Conservation (phyloP, 2,797 vertebrate genomes). For the Dendrocincla tyrannina region DNA sequence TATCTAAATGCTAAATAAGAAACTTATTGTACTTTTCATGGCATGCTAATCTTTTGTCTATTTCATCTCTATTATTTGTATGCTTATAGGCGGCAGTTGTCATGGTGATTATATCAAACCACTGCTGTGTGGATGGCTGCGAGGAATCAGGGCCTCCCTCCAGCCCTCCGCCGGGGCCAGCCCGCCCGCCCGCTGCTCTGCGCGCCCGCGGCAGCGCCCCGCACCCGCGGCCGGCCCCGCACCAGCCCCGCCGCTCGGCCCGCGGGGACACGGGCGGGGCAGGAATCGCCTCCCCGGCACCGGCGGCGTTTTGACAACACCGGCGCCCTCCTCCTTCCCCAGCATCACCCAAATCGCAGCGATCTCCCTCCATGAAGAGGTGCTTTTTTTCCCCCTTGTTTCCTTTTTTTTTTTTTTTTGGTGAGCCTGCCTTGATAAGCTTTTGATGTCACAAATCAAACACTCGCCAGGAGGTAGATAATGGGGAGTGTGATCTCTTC, state of each 20-base stretch:
- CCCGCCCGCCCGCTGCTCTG: neutral
- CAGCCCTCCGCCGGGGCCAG: conserved; percentile 21
- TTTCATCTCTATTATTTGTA: conserved; percentile 95
- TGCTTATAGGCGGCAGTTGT: conserved; percentile 89
- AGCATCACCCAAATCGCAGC: neutral
- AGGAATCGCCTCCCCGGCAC: neutral
- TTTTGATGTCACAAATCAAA: conserved; percentile 65
- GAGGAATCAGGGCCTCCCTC: conserved; percentile 70
- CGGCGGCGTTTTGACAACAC: neutral
- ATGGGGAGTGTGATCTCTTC: conserved; percentile 61
- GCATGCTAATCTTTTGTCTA: conserved; percentile 99
- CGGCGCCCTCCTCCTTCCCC: neutral
- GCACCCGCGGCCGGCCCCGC: neutral
- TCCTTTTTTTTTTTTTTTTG: neutral
- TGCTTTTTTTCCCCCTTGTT: rapidly evolving
- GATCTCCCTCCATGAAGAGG: neutral
- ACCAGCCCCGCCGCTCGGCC: neutral
- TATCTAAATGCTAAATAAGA: conserved; percentile 99
- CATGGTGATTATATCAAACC: conserved; percentile 94
- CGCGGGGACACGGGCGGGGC: neutral
- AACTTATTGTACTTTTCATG: conserved; percentile 99
- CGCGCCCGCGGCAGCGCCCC: neutral
- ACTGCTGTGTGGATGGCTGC: conserved; percentile 74
- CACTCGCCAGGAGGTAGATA: conserved; percentile 51
- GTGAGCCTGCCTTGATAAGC: conserved; percentile 27